These are phyloP conservation scores for Alosa sapidissima DNA, from an alignment of 2,797 vertebrate species.

Conservation along the genomic window DNA sequence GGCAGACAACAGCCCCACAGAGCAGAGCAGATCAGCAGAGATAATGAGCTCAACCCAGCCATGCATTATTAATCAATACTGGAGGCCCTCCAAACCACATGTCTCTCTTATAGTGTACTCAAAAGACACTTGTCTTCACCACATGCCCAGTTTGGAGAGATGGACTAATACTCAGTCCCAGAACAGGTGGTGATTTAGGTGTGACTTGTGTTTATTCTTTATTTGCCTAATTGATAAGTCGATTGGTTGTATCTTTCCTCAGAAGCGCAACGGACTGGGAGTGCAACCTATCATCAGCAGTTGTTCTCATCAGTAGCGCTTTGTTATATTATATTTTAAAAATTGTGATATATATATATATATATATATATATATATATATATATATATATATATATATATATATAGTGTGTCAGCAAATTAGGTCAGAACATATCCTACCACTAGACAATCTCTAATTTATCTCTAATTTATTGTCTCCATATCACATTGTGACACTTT, in stretches of 20 bases:
- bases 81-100: conserved; percentile 13
- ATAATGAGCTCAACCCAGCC: conserved; percentile 10
- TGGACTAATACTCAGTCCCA: not conserved
- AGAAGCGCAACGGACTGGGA: not conserved
- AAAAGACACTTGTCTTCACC: not conserved
- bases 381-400: no score
- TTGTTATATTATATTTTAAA: no score
- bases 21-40: not conserved
- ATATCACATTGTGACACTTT: not conserved
- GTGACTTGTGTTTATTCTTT: not conserved
- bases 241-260: not conserved
- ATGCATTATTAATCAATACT: conserved; percentile 5
- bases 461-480: not conserved
- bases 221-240: not conserved
- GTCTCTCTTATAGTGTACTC: conserved; percentile 1
- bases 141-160: not conserved
- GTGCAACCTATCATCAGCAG: not conserved
- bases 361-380: no score
- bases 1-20: not conserved
- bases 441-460: not conserved
- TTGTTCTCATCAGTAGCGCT: not conserved
- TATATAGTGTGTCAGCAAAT: not conserved
- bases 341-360: no score
- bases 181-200: not conserved
- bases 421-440: not conserved